Evolutionary conservation across 2,888 invertebrate genomes (phyloP), one percentile per base, ranked within the genome.

Genomic region (Cartodere bifasciata): DNA sequence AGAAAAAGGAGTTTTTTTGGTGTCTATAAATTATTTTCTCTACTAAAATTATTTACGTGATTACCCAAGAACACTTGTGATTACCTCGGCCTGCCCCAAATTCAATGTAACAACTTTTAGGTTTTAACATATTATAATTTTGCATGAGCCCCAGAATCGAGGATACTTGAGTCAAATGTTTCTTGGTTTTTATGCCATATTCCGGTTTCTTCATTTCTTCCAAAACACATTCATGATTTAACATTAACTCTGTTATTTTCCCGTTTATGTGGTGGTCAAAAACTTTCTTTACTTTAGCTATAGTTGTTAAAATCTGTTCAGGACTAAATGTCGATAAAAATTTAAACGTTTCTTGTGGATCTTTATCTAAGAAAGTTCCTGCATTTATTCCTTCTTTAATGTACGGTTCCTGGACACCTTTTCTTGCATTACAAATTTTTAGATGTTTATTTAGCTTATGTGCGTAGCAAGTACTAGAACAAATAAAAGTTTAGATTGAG

Each of bases 51-150:
- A 9, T 10, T 9, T 9, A 23, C 10, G 23, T 7, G 23, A 13
- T 13, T 4, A 20, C 14, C 16, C 11, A 25, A 12, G 4, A 16
- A 12, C 15, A n/a, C 4, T 14, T 13, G 28, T 5, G 7, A 16
- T 22, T 50, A 75, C 84, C 90, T 69, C 82, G 84, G n/a, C 90
- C 90, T 7, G 88, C 88, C 1, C 90, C 90, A 50, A 88, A 78
- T 56, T 91, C 91, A 34, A 90, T 70, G 45, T 73, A 88, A 56
- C 82, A 80, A 1, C 79, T 77, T 13, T 66, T 53, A 6, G 72
- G 61, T 7, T 47, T 50, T 1, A 83, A 57, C 22, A 87, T 62
- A 2, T 68, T 61, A 36, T 70, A 64, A 0, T 63, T 55, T 32
- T 79, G 67, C 23, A 84, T 57, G 32, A 82, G 68, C 22, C 75